Evolutionary conservation across 2,888 invertebrate genomes (phyloP).

Genomic region (Taenaris catops): DNA sequence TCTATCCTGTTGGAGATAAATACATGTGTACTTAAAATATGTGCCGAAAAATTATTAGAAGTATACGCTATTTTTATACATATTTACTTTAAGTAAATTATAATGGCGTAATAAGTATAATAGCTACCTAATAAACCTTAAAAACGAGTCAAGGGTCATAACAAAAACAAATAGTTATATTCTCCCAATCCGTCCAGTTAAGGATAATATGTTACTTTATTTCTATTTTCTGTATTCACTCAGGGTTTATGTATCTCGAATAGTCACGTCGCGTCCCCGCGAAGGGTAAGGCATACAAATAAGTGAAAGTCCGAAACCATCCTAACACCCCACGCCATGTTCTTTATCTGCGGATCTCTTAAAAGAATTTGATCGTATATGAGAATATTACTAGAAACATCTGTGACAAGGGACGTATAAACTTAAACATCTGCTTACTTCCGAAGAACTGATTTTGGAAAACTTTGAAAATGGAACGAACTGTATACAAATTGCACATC

Average conservation of each 20-base stretch:
- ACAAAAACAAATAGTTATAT: slow-evolving; percentile 35
- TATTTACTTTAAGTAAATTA: too few relatives aligned
- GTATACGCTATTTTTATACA: too few relatives aligned
- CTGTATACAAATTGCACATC: too few relatives aligned
- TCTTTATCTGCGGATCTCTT: slow-evolving; percentile 77
- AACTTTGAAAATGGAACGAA: not conserved
- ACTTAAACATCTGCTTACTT: slow-evolving; percentile 39
- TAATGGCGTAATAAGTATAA: too few relatives aligned
- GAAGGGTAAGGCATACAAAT: slow-evolving; percentile 77
- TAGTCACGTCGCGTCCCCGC: slow-evolving; percentile 75
- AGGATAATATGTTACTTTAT: slow-evolving; percentile 78
- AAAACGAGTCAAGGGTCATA: slow-evolving; percentile 14
- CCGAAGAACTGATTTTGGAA: slow-evolving; percentile 12
- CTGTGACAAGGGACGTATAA: slow-evolving; percentile 75
- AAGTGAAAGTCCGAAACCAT: slow-evolving; percentile 74
- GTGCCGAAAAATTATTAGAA: too few relatives aligned
- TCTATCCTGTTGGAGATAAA: too few relatives aligned
- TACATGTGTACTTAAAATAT: too few relatives aligned
- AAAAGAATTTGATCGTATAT: slow-evolving; percentile 77
- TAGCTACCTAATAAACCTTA: slow-evolving; percentile 3
- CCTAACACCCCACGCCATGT: slow-evolving; percentile 70
- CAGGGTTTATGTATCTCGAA: slow-evolving; percentile 79
- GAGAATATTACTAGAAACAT: slow-evolving; percentile 76
- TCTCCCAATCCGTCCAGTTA: slow-evolving; percentile 68
- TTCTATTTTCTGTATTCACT: slow-evolving; percentile 80